Percentiles rank a stretch among this genome's conserved stretches.
phyloP scores from a whole-genome alignment of 2,888 invertebrate genomes.

The Noctuana brunneofusca region DNA sequence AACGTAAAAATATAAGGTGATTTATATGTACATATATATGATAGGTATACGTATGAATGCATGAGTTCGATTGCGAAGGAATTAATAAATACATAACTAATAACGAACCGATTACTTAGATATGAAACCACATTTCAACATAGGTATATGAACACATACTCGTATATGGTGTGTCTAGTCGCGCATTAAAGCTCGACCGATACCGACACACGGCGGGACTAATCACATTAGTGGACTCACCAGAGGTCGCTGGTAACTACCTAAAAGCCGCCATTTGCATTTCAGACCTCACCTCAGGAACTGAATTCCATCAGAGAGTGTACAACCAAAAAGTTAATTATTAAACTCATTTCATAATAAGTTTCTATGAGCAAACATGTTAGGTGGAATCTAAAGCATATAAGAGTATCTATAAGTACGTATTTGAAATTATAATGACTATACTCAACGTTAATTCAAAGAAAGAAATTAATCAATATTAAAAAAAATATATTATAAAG shows the following conservation, averaged over 20 bases:
- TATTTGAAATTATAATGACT: neutral
- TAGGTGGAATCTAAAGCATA: neutral
- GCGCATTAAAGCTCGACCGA: constrained; percentile 65
- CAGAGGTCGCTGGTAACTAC: constrained; percentile 62
- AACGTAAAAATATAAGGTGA: too few species aligned
- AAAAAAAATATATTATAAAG: too few species aligned
- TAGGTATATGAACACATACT: neutral
- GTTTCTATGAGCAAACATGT: neutral
- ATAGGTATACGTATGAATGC: too few species aligned
- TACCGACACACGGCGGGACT: constrained; percentile 62
- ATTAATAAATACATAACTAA: neutral
- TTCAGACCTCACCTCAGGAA: constrained; percentile 46
- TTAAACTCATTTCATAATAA: constrained; percentile 13
- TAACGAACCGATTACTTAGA: constrained; percentile 48
- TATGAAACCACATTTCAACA: constrained; percentile 49
- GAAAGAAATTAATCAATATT: too few species aligned
- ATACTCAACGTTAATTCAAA: too few species aligned
- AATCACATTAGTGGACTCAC: constrained; percentile 71
- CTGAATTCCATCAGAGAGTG: constrained; percentile 15
- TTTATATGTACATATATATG: too few species aligned
- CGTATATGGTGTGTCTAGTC: constrained; percentile 51
- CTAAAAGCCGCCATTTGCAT: constrained; percentile 64
- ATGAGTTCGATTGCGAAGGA: too few species aligned
- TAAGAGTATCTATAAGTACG: neutral
- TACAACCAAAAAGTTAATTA: constrained; percentile 21